Percentiles rank a stretch among this genome's conserved stretches.
phyloP scores from a whole-genome alignment of 1,140 invertebrate genomes.

The Panagrolaimus sp. region DNA sequence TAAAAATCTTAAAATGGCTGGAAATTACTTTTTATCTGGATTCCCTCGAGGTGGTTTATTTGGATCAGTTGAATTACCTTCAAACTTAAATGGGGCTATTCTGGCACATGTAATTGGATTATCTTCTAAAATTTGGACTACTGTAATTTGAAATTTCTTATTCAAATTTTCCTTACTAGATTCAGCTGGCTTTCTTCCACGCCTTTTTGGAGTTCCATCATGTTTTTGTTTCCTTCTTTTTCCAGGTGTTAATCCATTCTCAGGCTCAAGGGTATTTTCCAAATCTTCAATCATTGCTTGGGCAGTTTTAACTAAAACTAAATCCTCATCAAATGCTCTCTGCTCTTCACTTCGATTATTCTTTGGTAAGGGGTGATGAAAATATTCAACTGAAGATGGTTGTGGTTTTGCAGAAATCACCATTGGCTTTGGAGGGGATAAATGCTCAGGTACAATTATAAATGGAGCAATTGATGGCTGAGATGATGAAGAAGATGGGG shows the following conservation, averaged over 20 bases:
- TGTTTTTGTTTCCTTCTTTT: not conserved
- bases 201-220: not conserved
- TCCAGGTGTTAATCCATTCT: not conserved
- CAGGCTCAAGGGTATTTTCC: not conserved
- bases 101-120: constrained; percentile 15
- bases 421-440: not conserved
- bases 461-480: not conserved
- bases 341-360: not conserved
- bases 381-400: not conserved
- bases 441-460: not conserved
- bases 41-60: constrained; percentile 28
- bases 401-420: not conserved
- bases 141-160: too few relatives aligned
- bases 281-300: constrained; percentile 15
- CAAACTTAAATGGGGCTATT: constrained; percentile 25
- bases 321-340: not conserved
- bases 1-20: not conserved
- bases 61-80: not conserved
- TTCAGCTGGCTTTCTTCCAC: constrained; percentile 6
- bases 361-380: not conserved
- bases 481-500: not conserved
- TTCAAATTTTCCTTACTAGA: not conserved
- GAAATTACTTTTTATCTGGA: constrained; percentile 23
- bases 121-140: too few relatives aligned
- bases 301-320: not conserved